Conservation (phyloP, 1,140 invertebrate genomes). For the Neodiprion virginianus region DNA sequence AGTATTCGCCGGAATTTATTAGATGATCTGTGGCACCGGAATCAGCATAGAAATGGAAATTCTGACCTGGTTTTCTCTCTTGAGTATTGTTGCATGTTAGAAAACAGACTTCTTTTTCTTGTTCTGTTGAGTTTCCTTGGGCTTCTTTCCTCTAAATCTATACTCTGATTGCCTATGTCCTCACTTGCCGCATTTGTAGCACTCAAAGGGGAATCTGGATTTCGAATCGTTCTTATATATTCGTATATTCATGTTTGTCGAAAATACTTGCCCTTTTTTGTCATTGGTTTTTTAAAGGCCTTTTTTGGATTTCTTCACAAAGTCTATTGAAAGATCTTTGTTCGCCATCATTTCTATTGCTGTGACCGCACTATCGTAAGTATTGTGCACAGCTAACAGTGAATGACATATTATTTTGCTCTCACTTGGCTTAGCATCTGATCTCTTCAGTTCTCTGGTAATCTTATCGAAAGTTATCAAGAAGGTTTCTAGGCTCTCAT, state of each 20-base stretch:
- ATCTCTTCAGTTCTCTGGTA: no score
- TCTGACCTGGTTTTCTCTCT: neutral
- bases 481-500: no score
- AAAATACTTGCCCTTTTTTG: slow-evolving; percentile 5
- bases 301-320: slow-evolving; percentile 37
- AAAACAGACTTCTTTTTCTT: neutral
- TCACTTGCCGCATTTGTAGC: no score
- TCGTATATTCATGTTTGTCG: neutral
- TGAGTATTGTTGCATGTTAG: neutral
- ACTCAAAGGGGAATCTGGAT: slow-evolving; percentile 29
- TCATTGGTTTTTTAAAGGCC: slow-evolving; percentile 10
- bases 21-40: slow-evolving; percentile 49
- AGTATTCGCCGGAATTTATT: slow-evolving; percentile 39
- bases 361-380: slow-evolving; percentile 28
- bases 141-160: neutral
- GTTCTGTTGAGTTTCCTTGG: slow-evolving; percentile 3
- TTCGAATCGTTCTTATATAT: slow-evolving; percentile 3
- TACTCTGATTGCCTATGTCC: no score
- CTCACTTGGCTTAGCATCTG: slow-evolving; percentile 25
- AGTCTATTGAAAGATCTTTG: slow-evolving; percentile 28
- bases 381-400: slow-evolving; percentile 26
- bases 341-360: slow-evolving; percentile 35
- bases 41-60: slow-evolving; percentile 40
- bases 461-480: no score
- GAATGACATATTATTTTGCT: slow-evolving; percentile 25